A percentile compares a stretch with the other conserved stretches of the same genome.
Conservation (phyloP, 2,797 vertebrate species). For the Nothura maculosa region DNA sequence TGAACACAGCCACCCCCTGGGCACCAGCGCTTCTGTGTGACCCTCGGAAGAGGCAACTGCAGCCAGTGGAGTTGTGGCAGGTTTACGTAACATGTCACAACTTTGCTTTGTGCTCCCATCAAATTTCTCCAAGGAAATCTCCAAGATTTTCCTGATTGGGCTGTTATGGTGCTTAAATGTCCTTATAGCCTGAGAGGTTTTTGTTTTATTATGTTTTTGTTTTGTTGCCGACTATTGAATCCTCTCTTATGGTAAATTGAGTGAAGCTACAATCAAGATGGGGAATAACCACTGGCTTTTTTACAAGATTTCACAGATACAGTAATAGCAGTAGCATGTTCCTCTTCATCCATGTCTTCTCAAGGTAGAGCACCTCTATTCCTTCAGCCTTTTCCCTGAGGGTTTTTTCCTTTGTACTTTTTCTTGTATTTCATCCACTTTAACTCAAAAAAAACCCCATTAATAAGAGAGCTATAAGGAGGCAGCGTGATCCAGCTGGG, state of each 20-base stretch:
- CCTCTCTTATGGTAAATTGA: conserved; percentile 25
- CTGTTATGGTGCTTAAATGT: background rate
- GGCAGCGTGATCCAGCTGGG: background rate
- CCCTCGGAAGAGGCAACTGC: background rate
- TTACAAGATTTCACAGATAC: background rate
- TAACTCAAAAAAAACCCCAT: background rate
- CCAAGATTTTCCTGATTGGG: background rate
- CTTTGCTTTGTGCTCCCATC: conserved; percentile 11
- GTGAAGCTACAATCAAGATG: background rate
- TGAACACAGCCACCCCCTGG: fast-evolving
- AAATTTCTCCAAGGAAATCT: conserved; percentile 1
- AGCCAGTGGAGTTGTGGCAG: background rate
- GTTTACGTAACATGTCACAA: conserved; percentile 1
- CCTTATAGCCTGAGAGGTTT: background rate
- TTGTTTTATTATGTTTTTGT: background rate
- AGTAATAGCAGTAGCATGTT: background rate
- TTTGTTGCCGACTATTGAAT: background rate
- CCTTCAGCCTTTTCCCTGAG: background rate
- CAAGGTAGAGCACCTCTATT: background rate
- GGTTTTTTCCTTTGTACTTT: background rate
- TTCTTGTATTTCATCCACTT: background rate
- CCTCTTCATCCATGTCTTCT: background rate
- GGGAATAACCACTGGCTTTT: background rate
- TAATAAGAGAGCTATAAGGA: background rate
- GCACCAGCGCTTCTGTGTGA: background rate